Base-by-base conservation (phyloP, 2,797 vertebrate genomes). In the Danio jaintianensis region DNA sequence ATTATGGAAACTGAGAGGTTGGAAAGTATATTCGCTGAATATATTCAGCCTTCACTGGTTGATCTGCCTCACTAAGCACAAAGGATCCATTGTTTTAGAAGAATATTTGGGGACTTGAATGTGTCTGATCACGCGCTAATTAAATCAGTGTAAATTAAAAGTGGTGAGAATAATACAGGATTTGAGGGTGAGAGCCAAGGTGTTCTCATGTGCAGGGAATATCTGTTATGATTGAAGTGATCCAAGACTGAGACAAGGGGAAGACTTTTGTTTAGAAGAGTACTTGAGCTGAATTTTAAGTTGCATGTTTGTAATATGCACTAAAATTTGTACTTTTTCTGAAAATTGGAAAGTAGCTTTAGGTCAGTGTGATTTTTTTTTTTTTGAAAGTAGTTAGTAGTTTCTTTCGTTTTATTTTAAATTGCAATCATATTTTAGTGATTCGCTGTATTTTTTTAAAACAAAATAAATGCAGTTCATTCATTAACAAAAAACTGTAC, bases 1-100 rank as follows among this genome's bases (percentile, higher is more conserved):
- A 88, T 92, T 92, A 90, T 87, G 72, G 9, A 1, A 68, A 82
- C 83, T 83, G 72, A 83, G 72, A 84, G 59, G 52, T 50, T 42
- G 50, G 82, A 86, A 69, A 75, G 77, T 85, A 81, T 87, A 36
- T 66, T 78, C 79, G 85, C 84, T 78, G 73, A 89, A 77, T 53
- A 61, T n/a, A n/a, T n/a, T n/a, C 1, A 71, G 80, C n/a, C 38
- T 11, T 78, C 85, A 81, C 82, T 79, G 81, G 75, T 87, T 62
- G 38, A 29, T 52, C 80, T 45, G 70, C 66, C 13, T 82, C 77
- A 79, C 55, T 59, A 88, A 83, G 85, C 75, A 74, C 75, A 74
- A 75, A 78, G 56, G 75, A 16, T 45, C 67, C 13, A 69, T 76
- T 84, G 76, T 90, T 89, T 86, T 62, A 77, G 77, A 71, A 56